Conservation (phyloP, 2,797 vertebrate genomes). For the Enteromius anoplus region DNA sequence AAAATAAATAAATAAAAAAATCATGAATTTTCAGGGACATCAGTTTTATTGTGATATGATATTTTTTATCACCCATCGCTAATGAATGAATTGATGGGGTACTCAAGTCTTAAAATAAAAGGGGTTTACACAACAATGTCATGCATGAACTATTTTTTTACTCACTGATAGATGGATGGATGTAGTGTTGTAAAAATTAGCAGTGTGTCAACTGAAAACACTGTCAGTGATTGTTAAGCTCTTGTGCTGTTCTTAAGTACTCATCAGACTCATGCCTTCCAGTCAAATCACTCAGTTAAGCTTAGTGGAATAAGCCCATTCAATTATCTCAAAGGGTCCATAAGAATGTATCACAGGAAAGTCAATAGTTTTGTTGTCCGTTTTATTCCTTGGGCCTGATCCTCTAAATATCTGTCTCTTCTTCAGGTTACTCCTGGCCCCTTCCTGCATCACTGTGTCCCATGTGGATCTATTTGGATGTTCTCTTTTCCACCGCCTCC, state of each 20-base stretch:
- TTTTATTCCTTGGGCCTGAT: neutral
- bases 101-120: neutral
- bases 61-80: neutral
- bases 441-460: slow-evolving; percentile 51
- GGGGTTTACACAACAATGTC: neutral
- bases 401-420: slow-evolving; percentile 32
- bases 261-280: slow-evolving; percentile 9
- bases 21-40: neutral
- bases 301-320: neutral
- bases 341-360: neutral
- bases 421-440: slow-evolving; percentile 55
- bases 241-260: neutral
- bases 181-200: neutral
- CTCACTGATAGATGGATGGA: neutral
- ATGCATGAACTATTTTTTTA: neutral
- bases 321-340: neutral
- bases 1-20: too few relatives aligned
- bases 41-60: neutral
- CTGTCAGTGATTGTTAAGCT: neutral
- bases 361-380: neutral
- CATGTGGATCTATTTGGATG: slow-evolving; percentile 58
- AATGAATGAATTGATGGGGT: neutral
- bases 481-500: slow-evolving; percentile 56
- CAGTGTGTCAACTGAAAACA: neutral
- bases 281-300: slow-evolving; percentile 6